phyloP scores from a whole-genome alignment of 2,888 invertebrate genomes.

The Patella caerulea region DNA sequence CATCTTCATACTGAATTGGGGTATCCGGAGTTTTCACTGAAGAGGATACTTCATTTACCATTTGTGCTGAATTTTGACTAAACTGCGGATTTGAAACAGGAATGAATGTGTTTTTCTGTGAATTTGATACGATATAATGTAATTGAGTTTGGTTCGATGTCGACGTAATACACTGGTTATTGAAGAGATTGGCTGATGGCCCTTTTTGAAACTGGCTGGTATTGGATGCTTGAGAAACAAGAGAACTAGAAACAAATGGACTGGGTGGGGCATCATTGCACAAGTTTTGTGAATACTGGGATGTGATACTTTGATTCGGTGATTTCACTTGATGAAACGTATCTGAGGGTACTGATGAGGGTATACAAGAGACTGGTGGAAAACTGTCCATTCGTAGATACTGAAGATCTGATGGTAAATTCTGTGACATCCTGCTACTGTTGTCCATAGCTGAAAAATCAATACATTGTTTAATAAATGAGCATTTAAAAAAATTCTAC shows the following conservation, averaged over 20 bases:
- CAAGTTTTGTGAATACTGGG: neutral
- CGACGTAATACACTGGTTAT: no score
- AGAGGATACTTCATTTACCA: slow-evolving; percentile 2
- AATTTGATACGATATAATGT: no score
- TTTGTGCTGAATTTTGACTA: neutral
- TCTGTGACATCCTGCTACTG: neutral
- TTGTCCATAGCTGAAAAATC: no score
- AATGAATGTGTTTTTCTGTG: no score
- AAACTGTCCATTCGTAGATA: slow-evolving; percentile 5
- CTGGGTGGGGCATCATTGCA: no score
- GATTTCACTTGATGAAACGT: neutral
- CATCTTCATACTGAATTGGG: neutral
- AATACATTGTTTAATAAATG: no score
- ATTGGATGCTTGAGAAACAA: no score
- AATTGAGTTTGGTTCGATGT: no score
- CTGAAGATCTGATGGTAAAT: slow-evolving; percentile 4
- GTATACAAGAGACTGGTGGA: neutral
- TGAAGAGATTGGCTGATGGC: no score
- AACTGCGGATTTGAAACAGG: neutral
- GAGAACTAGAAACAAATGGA: no score
- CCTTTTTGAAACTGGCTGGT: no score
- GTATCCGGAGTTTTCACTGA: neutral
- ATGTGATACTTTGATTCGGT: neutral
- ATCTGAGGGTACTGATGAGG: neutral
- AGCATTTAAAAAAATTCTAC: no score